Percentiles rank a stretch among this genome's conserved stretches.
Evolutionary conservation across 30 jellyfish, hydroid and myxozoan species (phyloP).

Genomic region (Chironex yamaguchii): DNA sequence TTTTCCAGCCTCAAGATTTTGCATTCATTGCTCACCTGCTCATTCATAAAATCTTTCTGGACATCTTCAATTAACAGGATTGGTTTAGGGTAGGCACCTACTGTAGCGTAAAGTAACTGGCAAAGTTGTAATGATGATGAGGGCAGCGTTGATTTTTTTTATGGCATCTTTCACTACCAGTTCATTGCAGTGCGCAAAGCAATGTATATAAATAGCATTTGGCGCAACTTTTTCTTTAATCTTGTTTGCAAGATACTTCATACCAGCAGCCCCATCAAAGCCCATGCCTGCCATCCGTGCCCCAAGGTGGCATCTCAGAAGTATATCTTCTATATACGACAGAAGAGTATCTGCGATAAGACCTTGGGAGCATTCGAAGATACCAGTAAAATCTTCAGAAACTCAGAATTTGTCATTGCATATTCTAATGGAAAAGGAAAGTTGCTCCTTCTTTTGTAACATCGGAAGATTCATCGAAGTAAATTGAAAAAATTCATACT

Average conservation of each 20-base stretch:
- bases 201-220: conserved; percentile 39
- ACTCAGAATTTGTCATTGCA: too few species aligned
- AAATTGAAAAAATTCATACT: too few species aligned
- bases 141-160: too few species aligned
- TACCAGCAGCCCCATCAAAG: conserved; percentile 68
- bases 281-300: conserved; percentile 47
- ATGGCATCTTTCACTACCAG: conserved; percentile 21
- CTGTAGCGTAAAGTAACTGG: too few species aligned
- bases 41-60: conserved; percentile 28
- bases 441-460: too few species aligned
- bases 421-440: too few species aligned
- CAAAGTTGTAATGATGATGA: too few species aligned
- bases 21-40: neutral
- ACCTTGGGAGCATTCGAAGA: conserved; percentile 41
- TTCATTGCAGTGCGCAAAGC: conserved; percentile 52
- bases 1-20: neutral
- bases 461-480: too few species aligned
- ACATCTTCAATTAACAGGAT: too few species aligned
- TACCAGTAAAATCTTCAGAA: conserved; percentile 52
- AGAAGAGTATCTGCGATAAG: conserved; percentile 21
- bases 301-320: conserved; percentile 3
- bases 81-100: too few species aligned
- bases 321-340: conserved; percentile 5
- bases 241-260: conserved; percentile 26
- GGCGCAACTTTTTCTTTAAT: conserved; percentile 38